phyloP scores from a whole-genome alignment of 2,113 vertebrate genomes.

The Corydoras sp. region DNA sequence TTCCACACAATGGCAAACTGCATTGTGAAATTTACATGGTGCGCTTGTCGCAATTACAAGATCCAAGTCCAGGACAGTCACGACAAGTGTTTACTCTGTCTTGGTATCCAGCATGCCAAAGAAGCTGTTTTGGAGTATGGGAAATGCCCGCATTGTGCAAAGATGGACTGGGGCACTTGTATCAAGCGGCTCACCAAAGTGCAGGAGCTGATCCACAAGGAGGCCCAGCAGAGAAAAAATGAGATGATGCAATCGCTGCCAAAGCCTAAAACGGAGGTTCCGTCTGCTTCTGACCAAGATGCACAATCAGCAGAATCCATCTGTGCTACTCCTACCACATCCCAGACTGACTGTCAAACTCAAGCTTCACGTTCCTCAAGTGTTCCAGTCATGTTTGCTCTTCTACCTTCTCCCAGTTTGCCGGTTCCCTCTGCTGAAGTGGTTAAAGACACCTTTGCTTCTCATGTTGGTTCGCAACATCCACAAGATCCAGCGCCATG shows the following conservation, averaged over 20 bases:
- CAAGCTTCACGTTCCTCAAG: conserved; percentile 28
- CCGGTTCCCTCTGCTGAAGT: conserved; percentile 12
- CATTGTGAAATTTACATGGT: no score
- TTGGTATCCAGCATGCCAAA: conserved; percentile 50
- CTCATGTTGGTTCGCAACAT: conserved; percentile 36
- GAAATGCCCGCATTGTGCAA: conserved; percentile 49
- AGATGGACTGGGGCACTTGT: conserved; percentile 50
- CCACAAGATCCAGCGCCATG: conserved; percentile 21
- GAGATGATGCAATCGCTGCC: conserved; percentile 29
- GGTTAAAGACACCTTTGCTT: conserved; percentile 11
- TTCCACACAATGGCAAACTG: no score
- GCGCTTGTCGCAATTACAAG: no score
- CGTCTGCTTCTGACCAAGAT: conserved; percentile 1
- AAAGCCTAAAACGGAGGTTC: conserved; percentile 26
- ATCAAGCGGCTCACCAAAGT: conserved; percentile 50
- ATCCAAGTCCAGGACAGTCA: no score
- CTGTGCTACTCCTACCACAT: background rate
- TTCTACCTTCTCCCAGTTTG: conserved; percentile 31
- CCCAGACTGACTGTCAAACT: background rate
- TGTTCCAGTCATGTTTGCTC: conserved; percentile 47
- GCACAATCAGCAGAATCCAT: conserved; percentile 5
- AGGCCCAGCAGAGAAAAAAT: conserved; percentile 41
- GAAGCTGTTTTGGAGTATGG: conserved; percentile 47
- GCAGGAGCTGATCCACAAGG: conserved; percentile 44
- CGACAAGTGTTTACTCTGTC: conserved; percentile 32